Evolutionary conservation across 1,140 invertebrate genomes (phyloP), one percentile per base, ranked within the genome.

Genomic region (Gyrodactylus bullatarudis): DNA sequence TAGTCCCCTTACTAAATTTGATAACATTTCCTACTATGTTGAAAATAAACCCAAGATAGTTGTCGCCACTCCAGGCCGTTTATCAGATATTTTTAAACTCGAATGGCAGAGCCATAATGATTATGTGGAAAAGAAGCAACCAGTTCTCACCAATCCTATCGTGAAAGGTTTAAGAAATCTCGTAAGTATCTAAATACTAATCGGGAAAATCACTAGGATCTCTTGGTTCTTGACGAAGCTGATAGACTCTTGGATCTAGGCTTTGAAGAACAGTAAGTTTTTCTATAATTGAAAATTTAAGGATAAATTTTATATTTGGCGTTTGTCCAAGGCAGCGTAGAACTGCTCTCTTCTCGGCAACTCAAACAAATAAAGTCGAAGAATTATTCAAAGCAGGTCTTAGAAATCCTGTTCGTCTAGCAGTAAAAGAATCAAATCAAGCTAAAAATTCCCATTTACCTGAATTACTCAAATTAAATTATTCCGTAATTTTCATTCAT

Each of bases 311-410:
- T 68, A 95, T 99, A 77, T 82, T 99, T 0, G 85, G 86, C 77
- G 89, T 87, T 80, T 80, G 98, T 69, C 94, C 95, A 0, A 87
- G 91, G 73, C 89, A 94, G 78, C 81, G 95, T 76, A 83, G 91
- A 77, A 99, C 95, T 0, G 91, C 91, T 0, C 83, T 99, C 22
- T 99, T 99, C 82, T 98, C 93, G 25, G 95, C 95, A 1, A 99
- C 95, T 21, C 93, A 97, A 81, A 96, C 92, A 0, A 90, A 90
- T 79, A 88, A 97, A 82, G 83, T 98, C 0, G 85, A 89, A 75
- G 86, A 90, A 75, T 81, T 99, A 21, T 87, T 95, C 27, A 82
- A 91, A 77, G 92, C 92, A 20, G 94, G 93, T 0, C 80, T 99
- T 0, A 82, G 95, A 77, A 97, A 98, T 84, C 93, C 95, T 23